Percentiles rank a stretch among this genome's conserved stretches.
These are phyloP conservation scores for Columba janthina DNA, from an alignment of 2,113 vertebrate genomes.

Conservation along the genomic window DNA sequence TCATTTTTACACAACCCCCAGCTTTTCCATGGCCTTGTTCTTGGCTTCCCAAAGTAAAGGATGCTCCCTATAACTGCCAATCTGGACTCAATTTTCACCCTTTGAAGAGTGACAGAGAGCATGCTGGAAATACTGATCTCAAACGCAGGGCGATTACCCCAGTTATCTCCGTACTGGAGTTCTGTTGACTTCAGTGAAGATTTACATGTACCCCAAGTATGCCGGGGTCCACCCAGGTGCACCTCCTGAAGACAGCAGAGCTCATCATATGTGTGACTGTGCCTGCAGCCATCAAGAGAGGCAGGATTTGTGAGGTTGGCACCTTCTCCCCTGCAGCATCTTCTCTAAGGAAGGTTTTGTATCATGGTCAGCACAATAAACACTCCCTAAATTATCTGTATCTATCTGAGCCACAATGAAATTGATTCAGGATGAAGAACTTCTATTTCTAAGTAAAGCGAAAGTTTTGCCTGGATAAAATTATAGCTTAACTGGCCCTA, in stretches of 20 bases:
- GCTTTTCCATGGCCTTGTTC: not conserved
- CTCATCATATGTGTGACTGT: not conserved
- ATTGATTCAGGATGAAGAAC: not conserved
- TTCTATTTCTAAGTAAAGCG: not conserved
- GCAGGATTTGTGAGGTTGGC: not conserved
- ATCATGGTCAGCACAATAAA: not conserved
- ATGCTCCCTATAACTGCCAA: not conserved
- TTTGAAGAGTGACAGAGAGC: not conserved
- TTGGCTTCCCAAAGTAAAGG: not conserved
- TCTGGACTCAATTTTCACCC: not conserved
- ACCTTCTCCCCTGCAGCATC: not conserved
- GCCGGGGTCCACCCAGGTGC: not conserved
- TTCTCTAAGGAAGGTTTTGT: not conserved
- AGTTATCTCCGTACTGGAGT: not conserved
- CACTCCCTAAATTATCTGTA: not conserved
- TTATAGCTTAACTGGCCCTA: not conserved
- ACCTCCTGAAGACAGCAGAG: not conserved
- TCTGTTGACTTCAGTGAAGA: not conserved
- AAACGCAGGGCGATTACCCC: not conserved
- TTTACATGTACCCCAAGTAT: not conserved
- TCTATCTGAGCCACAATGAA: not conserved
- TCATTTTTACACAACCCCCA: not conserved
- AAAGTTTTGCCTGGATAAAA: slow-evolving; percentile 33
- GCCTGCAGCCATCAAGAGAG: not conserved
- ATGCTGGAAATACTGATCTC: not conserved